phyloP scores from a whole-genome alignment of 2,113 vertebrate genomes.

The Paracanthobrama guichenoti region DNA sequence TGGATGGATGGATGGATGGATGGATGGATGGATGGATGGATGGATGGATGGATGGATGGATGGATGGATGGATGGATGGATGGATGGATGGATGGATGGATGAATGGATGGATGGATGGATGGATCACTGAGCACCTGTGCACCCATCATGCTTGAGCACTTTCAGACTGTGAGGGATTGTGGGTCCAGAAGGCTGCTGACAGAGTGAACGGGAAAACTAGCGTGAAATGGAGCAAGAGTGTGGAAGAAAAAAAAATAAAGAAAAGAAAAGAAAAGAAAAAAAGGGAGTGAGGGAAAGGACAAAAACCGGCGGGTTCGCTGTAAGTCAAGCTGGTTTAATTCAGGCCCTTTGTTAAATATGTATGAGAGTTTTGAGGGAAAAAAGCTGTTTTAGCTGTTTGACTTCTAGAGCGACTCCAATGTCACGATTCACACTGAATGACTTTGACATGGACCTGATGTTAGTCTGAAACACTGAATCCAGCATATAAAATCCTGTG shows the following conservation, averaged over 20 bases:
- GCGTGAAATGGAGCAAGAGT: slow-evolving; percentile 33
- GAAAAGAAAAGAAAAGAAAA: background rate
- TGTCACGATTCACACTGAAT: background rate
- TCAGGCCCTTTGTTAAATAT: slow-evolving; percentile 29
- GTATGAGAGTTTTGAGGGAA: slow-evolving; percentile 13
- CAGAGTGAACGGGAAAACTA: background rate
- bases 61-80: too few species aligned
- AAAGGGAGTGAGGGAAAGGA: background rate
- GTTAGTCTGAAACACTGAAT: background rate
- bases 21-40: too few species aligned
- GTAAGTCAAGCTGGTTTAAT: background rate
- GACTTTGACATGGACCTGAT: slow-evolving; percentile 5
- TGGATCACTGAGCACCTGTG: background rate
- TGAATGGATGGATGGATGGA: background rate
- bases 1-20: too few species aligned
- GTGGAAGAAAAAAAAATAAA: background rate
- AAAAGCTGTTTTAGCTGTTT: slow-evolving; percentile 15
- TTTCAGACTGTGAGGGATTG: background rate
- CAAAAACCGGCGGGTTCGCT: background rate
- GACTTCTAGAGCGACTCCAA: background rate
- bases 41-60: too few species aligned
- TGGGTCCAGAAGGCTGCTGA: slow-evolving; percentile 14
- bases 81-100: background rate
- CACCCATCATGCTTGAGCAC: slow-evolving; percentile 15
- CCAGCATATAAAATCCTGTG: background rate